Evolutionary conservation across 64 coral and sea anemone genomes (phyloP).

Genomic region (Actinia equina): DNA sequence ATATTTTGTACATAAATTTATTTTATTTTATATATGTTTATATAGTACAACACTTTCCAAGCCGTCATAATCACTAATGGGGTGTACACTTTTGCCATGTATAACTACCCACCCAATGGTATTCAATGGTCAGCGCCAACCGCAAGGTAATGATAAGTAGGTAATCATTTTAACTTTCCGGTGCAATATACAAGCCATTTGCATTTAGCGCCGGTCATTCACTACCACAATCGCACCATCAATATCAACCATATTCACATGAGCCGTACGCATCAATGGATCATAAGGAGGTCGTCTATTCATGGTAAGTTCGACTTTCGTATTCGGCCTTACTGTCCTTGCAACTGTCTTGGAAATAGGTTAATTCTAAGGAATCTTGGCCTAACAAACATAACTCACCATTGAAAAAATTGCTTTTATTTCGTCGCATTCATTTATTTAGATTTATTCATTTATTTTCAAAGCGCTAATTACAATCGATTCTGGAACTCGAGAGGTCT

Average conservation of each 20-base stretch:
- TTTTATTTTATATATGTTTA: not conserved
- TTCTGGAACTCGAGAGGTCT: conserved; percentile 17
- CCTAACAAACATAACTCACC: not conserved
- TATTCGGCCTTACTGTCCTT: no score
- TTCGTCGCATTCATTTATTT: not conserved
- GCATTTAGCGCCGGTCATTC: no score
- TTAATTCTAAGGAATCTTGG: no score
- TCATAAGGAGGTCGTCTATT: no score
- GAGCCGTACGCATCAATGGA: no score
- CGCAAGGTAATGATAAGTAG: not conserved
- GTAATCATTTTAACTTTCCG: no score
- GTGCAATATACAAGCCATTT: no score
- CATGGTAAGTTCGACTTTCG: no score
- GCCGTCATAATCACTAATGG: conserved; percentile 41
- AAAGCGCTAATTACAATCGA: conserved; percentile 14
- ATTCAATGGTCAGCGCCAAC: conserved; percentile 51
- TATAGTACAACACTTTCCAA: conserved; percentile 61
- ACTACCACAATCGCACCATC: no score
- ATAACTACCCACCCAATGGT: conserved; percentile 50
- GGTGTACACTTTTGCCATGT: conserved; percentile 42
- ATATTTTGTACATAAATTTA: not conserved
- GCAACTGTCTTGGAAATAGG: no score
- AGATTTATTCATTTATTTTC: not conserved
- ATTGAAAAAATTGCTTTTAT: not conserved
- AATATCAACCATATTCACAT: no score